Conservation (phyloP, 2,797 vertebrate species). For the Notoglanidium macrostoma region DNA sequence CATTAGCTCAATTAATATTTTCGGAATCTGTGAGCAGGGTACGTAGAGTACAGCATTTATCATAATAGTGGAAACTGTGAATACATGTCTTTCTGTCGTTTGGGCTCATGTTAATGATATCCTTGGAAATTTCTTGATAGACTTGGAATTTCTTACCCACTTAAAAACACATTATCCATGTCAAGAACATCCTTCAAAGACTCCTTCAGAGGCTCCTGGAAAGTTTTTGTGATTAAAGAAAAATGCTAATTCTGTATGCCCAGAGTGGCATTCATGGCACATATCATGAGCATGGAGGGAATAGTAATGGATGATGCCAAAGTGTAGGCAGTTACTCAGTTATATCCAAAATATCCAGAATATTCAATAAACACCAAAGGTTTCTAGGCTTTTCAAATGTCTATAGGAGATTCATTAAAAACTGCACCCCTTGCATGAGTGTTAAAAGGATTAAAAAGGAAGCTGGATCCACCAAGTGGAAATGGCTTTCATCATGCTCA, state of each 20-base stretch:
- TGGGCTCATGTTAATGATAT: neutral
- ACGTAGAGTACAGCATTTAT: neutral
- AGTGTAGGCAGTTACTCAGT: neutral
- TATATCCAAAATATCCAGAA: neutral
- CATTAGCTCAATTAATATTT: neutral
- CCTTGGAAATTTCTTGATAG: neutral
- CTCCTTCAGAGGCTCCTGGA: neutral
- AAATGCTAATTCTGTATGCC: neutral
- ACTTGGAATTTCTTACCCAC: neutral
- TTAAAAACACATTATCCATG: neutral
- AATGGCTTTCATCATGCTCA: neutral
- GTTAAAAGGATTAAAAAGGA: neutral
- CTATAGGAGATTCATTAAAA: neutral
- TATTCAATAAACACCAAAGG: neutral
- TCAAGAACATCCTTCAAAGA: neutral
- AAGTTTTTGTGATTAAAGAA: neutral
- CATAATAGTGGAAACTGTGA: neutral
- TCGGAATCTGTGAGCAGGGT: neutral
- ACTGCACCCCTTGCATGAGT: neutral
- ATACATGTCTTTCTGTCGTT: neutral
- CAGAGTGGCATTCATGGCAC: neutral
- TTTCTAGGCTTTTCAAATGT: neutral
- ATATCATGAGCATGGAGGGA: neutral
- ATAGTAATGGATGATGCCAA: neutral
- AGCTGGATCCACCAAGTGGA: neutral